Evolutionary conservation across 2,113 vertebrate genomes (phyloP).

Genomic region (Polyodon spathula): DNA sequence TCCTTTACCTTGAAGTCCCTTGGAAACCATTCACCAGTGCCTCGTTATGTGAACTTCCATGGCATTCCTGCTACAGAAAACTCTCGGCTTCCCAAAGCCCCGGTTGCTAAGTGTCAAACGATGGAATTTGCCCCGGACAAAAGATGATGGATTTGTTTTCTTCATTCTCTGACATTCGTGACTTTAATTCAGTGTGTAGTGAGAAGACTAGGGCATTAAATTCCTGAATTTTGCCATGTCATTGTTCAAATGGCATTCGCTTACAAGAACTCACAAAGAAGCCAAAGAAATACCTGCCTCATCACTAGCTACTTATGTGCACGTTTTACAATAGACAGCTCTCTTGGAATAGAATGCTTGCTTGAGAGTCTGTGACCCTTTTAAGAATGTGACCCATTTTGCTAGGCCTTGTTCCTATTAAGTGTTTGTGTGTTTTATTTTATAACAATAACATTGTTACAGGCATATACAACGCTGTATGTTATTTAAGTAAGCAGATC

Average conservation of each 20-base stretch:
- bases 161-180: conserved; percentile 44
- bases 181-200: conserved; percentile 34
- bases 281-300: conserved; percentile 20
- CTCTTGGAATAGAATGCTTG: conserved; percentile 5
- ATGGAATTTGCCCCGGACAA: conserved; percentile 67
- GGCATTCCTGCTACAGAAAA: conserved; percentile 60
- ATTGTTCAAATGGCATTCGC: conserved; percentile 15
- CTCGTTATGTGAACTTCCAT: conserved; percentile 53
- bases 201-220: conserved; percentile 26
- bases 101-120: conserved; percentile 65
- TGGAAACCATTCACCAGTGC: conserved; percentile 61
- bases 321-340: conserved; percentile 14
- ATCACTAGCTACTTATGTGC: conserved; percentile 16
- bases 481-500: too few species aligned
- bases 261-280: conserved; percentile 10
- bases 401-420: too few species aligned
- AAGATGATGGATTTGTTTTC: conserved; percentile 53
- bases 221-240: conserved; percentile 21
- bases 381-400: background rate
- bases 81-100: conserved; percentile 51
- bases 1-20: conserved; percentile 59
- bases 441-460: too few species aligned
- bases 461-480: too few species aligned
- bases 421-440: too few species aligned
- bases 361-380: conserved; percentile 8